Conservation (phyloP, 1,140 invertebrate species). For the Musca vetustissima region DNA sequence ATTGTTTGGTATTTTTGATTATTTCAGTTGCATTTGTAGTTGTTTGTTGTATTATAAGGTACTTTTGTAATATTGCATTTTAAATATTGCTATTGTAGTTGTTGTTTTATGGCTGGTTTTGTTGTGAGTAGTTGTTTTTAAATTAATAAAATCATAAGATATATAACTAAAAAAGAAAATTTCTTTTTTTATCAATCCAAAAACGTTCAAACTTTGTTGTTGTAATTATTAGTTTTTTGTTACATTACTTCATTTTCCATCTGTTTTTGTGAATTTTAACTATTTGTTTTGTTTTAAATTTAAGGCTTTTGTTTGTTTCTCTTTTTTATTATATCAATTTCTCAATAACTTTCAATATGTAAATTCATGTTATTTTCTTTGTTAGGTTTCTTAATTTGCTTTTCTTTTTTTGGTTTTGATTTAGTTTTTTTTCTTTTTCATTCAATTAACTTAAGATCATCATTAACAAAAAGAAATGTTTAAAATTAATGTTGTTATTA, state of each 20-base stretch:
- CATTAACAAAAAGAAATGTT: background rate
- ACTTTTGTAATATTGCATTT: conserved; percentile 36
- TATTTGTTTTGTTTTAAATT: conserved; percentile 25
- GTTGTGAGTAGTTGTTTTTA: background rate
- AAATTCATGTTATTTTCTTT: conserved; percentile 15
- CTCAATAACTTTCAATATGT: conserved; percentile 21
- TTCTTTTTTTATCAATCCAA: conserved; percentile 46
- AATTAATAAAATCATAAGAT: background rate
- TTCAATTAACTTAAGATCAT: conserved; percentile 17
- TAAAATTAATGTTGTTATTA: conserved; percentile 19
- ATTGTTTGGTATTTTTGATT: background rate
- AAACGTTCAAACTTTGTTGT: conserved; percentile 51
- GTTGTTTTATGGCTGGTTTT: background rate
- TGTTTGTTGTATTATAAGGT: conserved; percentile 12
- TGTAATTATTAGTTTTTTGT: background rate
- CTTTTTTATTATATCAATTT: conserved; percentile 21
- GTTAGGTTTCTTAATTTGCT: background rate
- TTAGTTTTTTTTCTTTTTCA: conserved; percentile 6
- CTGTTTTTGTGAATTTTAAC: conserved; percentile 19
- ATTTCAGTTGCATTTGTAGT: background rate
- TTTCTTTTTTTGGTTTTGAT: conserved; percentile 5
- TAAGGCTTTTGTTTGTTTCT: conserved; percentile 25
- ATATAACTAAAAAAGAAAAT: background rate
- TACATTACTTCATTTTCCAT: no score
- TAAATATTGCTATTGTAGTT: background rate